Evolutionary conservation across 2,113 vertebrate genomes (phyloP).

Genomic region (Sorex fumeus): DNA sequence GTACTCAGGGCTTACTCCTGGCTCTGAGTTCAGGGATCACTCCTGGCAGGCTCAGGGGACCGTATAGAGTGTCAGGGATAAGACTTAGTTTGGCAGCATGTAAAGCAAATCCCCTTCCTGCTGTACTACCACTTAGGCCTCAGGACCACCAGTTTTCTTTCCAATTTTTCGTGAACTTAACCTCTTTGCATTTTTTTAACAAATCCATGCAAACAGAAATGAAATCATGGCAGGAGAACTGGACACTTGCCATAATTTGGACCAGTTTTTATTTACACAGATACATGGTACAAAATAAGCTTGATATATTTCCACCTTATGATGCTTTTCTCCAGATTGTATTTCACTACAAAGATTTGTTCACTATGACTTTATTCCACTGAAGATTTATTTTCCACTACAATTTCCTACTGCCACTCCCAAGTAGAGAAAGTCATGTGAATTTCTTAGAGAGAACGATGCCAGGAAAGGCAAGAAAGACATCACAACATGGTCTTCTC

Average conservation of each 20-base stretch:
- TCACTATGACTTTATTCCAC: no score
- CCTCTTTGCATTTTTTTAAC: not conserved
- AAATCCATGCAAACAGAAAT: not conserved
- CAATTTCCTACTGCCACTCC: not conserved
- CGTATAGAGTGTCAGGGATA: no score
- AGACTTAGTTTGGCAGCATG: no score
- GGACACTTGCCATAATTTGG: not conserved
- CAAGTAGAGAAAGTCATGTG: not conserved
- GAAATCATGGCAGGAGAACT: not conserved
- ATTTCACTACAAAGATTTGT: no score
- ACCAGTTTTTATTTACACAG: not conserved
- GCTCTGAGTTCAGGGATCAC: no score
- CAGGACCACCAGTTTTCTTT: no score
- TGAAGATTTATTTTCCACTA: not conserved
- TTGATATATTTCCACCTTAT: not conserved
- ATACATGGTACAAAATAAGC: not conserved
- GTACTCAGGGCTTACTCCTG: no score
- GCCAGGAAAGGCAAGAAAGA: not conserved
- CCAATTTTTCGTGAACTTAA: not conserved
- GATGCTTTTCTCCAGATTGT: not conserved
- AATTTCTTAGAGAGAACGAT: not conserved
- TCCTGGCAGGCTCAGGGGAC: no score
- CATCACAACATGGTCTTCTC: not conserved
- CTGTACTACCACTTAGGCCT: no score
- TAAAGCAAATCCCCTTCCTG: no score